These are phyloP conservation scores for Onthophagus taurus DNA, from an alignment of 1,140 invertebrate genomes.

Conservation along the genomic window DNA sequence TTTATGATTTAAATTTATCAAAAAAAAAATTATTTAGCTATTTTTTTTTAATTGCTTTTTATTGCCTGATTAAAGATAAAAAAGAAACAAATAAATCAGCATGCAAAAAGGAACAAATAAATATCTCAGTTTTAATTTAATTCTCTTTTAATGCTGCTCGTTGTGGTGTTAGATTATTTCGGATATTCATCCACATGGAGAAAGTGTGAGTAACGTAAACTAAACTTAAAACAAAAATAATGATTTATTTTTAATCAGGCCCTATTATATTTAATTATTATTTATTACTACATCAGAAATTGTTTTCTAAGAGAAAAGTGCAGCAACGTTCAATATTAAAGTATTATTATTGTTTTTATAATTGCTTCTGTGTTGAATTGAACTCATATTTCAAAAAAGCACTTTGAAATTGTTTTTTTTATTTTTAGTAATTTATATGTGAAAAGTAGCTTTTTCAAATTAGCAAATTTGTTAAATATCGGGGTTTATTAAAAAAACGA, in stretches of 20 bases:
- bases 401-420: too few species aligned
- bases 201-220: conserved; percentile 28
- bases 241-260: conserved; percentile 23
- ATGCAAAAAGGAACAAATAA: not conserved
- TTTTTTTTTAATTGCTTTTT: not conserved
- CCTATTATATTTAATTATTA: not conserved
- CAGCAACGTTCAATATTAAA: conserved; percentile 8
- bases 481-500: not conserved
- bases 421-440: not conserved
- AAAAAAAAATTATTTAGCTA: not conserved
- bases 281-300: conserved; percentile 3
- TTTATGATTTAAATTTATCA: not conserved
- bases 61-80: conserved; percentile 15
- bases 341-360: not conserved
- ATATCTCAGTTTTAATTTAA: not conserved
- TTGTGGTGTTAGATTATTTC: conserved; percentile 24
- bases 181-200: conserved; percentile 30
- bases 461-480: not conserved
- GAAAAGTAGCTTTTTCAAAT: not conserved
- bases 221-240: not conserved
- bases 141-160: conserved; percentile 11
- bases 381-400: too few species aligned
- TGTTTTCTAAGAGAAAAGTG: conserved; percentile 13
- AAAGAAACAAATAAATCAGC: conserved; percentile 2
- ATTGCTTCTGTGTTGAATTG: too few species aligned